Base-by-base conservation (phyloP, 2,888 invertebrate species). In the Pecten maximus region DNA sequence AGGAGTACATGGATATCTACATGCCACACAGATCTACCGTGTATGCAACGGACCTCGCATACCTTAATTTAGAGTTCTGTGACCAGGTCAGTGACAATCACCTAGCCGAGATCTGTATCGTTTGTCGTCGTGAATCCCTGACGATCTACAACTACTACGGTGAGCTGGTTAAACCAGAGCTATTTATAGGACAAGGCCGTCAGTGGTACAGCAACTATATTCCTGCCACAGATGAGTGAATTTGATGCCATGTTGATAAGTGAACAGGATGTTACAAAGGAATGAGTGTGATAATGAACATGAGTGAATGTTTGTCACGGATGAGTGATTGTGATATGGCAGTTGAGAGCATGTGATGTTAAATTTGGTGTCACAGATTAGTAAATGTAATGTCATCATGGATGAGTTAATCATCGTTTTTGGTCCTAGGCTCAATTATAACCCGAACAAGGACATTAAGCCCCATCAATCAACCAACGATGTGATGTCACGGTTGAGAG, bases 81-180 rank as follows among this genome's bases (percentile, higher is more conserved):
- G 94, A 94, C 91, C 91, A 93, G 89, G 93, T 94, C 2, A 92
- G 92, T n/a, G 95, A 95, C 88, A 87, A 89, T 0, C 90, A 92
- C 48, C 89, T 94, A 48, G 91, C 92, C 90, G 93, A 92, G 88
- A 93, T 95, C 74, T 93, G 93, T 0, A 92, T 94, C 2, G 94
- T 94, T n/a, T 95, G 94, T 90, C 88, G 92, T 28, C 91, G 92
- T 2, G 94, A 93, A 6, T 92, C 94, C 12, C 89, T 95, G 19
- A 40, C 60, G 2, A 92, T 94, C 10, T 90, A 90, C 10, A 93
- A 94, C 89, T 95, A 95, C 89, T 94, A 94, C 48, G 94, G 94
- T n/a, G 91, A 93, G 40, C 87, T 89, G 23, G 90, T 94, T 19
- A 89, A 90, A 88, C 94, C 94, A 23, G 93, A 88, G 40, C 39